A percentile compares a stretch with the other conserved stretches of the same genome.
phyloP scores from a whole-genome alignment of 2,888 invertebrate genomes.

The Melanostoma scalare region DNA sequence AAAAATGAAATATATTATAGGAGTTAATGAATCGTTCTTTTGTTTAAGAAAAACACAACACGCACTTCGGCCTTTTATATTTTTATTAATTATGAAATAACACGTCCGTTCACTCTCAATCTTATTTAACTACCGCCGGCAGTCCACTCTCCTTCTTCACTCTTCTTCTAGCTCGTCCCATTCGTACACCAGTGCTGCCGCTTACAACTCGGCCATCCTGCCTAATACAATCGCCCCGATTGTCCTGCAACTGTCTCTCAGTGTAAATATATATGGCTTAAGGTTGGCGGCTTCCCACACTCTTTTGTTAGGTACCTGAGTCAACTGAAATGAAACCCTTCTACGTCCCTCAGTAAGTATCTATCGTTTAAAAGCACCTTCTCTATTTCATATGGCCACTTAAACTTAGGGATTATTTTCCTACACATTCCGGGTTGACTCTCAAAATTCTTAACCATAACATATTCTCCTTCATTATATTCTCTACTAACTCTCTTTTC shows the following conservation, averaged over 20 bases:
- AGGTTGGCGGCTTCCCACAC: slow-evolving; percentile 29
- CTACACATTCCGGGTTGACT: slow-evolving; percentile 72
- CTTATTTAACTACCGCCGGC: too few relatives aligned
- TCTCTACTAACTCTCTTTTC: slow-evolving; percentile 11
- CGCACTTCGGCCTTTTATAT: too few relatives aligned
- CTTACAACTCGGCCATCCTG: slow-evolving; percentile 8
- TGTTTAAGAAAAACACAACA: too few relatives aligned
- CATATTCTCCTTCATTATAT: slow-evolving; percentile 70
- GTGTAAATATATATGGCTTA: background rate
- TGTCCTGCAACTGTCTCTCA: too few relatives aligned
- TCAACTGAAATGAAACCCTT: slow-evolving; percentile 42
- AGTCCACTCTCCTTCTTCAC: too few relatives aligned
- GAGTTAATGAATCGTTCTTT: too few relatives aligned
- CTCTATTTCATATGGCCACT: slow-evolving; percentile 34
- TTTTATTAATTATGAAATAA: too few relatives aligned
- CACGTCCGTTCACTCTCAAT: too few relatives aligned
- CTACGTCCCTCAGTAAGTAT: slow-evolving; percentile 28
- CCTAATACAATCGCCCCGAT: slow-evolving; percentile 12
- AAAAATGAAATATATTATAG: too few relatives aligned
- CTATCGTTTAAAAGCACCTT: slow-evolving; percentile 44
- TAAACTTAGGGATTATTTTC: slow-evolving; percentile 74
- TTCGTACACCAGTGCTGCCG: too few relatives aligned
- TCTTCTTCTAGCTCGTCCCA: too few relatives aligned
- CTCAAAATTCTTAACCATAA: slow-evolving; percentile 74
- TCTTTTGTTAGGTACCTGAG: slow-evolving; percentile 30